phyloP scores from a whole-genome alignment of 2,113 vertebrate genomes.

The Athene cunicularia region DNA sequence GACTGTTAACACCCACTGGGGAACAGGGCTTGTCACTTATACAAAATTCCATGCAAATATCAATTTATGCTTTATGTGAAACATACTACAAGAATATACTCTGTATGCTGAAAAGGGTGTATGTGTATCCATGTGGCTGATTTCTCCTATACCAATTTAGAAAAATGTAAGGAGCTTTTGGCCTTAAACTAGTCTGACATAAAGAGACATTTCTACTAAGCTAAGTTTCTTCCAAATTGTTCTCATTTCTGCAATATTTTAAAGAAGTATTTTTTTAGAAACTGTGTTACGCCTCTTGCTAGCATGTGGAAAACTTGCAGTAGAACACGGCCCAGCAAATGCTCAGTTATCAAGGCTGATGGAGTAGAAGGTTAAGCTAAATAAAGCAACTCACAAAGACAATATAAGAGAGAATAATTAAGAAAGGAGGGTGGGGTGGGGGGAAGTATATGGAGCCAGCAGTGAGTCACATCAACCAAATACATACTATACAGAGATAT shows the following conservation, averaged over 20 bases:
- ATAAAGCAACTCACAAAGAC: not conserved
- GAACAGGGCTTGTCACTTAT: not conserved
- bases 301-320: not conserved
- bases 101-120: not conserved
- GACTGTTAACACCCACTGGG: not conserved
- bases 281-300: not conserved
- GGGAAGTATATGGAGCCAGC: not conserved
- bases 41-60: not conserved
- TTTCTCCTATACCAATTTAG: not conserved
- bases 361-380: not conserved
- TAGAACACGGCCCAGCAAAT: not conserved
- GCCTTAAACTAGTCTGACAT: not conserved
- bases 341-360: fast-evolving
- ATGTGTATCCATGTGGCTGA: fast-evolving
- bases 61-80: not conserved
- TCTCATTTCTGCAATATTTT: not conserved
- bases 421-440: too few relatives aligned
- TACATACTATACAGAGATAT: not conserved
- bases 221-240: not conserved
- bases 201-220: not conserved
- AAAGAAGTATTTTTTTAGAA: not conserved
- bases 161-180: not conserved
- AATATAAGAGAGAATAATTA: not conserved
- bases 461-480: not conserved
- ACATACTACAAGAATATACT: not conserved